phyloP scores from a whole-genome alignment of 2,113 vertebrate species.

The Eonycteris spelaea region DNA sequence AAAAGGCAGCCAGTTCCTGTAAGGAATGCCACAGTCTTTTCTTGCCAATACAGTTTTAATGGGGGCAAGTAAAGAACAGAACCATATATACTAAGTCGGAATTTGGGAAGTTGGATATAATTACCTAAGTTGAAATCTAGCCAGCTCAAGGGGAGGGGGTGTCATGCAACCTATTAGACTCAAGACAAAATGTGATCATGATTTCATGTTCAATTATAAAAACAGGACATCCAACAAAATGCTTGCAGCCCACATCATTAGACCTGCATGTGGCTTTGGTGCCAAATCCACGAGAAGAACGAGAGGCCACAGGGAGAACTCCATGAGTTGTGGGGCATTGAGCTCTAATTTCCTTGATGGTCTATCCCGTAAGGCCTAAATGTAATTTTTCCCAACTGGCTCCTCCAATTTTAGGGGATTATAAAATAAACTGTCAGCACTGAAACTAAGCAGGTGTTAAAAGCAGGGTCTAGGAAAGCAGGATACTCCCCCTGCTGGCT shows the following conservation, averaged over 20 bases:
- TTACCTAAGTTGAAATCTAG: slow-evolving; percentile 45
- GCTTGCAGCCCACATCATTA: background rate
- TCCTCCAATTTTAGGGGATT: background rate
- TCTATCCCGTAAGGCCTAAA: background rate
- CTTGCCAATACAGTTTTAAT: background rate
- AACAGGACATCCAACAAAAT: background rate
- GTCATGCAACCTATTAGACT: background rate
- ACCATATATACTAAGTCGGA: background rate
- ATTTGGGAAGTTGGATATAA: slow-evolving; percentile 41
- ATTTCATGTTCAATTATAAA: slow-evolving; percentile 31
- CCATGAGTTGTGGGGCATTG: too few relatives aligned
- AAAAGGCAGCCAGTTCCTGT: background rate
- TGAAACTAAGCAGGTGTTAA: slow-evolving; percentile 35
- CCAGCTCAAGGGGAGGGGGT: background rate
- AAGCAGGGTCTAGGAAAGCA: slow-evolving; percentile 39
- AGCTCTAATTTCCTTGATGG: background rate
- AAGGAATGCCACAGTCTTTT: slow-evolving; percentile 1
- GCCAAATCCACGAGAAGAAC: background rate
- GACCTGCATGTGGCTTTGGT: background rate
- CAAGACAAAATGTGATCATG: slow-evolving; percentile 33
- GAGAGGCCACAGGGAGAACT: background rate
- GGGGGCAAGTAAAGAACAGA: background rate
- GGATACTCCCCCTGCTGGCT: slow-evolving; percentile 33
- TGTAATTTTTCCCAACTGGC: slow-evolving; percentile 25
- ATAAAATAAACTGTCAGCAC: slow-evolving; percentile 29